Conservation (phyloP, 2,113 vertebrate genomes). For the Nannospalax galili region DNA sequence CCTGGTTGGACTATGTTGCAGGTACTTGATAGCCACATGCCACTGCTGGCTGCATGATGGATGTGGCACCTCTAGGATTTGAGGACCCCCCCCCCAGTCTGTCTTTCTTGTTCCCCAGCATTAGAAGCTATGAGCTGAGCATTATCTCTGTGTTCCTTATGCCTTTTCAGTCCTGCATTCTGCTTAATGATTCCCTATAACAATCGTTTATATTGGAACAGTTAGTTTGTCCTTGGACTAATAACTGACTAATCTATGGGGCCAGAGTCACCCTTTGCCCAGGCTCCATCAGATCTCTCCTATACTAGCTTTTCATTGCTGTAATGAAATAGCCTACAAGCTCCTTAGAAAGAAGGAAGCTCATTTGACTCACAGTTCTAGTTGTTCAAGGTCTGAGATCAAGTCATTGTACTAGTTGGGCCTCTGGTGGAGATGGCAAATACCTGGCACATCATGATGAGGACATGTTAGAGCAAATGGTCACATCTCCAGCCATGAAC, state of each 20-base stretch:
- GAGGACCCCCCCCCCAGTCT: neutral
- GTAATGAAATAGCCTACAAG: neutral
- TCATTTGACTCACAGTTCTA: too few relatives aligned
- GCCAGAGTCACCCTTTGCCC: neutral
- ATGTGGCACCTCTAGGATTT: neutral
- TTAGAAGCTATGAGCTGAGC: neutral
- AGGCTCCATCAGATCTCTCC: neutral
- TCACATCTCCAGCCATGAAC: too few relatives aligned
- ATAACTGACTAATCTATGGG: neutral
- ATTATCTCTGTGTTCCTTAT: neutral
- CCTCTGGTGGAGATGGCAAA: too few relatives aligned
- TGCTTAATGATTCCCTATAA: neutral
- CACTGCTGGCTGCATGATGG: neutral
- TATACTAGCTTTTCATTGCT: neutral
- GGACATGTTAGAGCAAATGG: too few relatives aligned
- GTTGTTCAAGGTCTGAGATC: too few relatives aligned
- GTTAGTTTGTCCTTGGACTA: neutral
- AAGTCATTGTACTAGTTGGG: too few relatives aligned
- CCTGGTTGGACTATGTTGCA: neutral
- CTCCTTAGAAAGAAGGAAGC: neutral
- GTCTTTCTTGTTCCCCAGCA: neutral
- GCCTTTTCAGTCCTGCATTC: neutral
- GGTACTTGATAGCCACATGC: accelerated
- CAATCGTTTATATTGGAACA: neutral
- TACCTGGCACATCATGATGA: too few relatives aligned